These are phyloP conservation scores for Himantopus leucocephalus DNA, from an alignment of 2,113 vertebrate species.

Conservation along the genomic window DNA sequence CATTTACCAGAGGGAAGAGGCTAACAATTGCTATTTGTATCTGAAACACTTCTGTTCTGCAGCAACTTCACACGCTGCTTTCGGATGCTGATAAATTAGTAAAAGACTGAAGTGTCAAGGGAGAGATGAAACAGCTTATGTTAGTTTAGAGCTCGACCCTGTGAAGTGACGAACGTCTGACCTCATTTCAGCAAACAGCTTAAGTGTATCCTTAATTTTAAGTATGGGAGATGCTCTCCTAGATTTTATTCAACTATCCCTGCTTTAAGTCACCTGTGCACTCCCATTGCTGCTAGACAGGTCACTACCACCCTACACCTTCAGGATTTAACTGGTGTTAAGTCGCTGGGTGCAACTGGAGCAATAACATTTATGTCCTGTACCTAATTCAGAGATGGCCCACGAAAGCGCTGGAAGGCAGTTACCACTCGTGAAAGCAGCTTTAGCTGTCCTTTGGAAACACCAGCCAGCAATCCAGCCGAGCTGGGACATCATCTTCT, in stretches of 20 bases:
- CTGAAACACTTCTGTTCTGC: constrained; percentile 34
- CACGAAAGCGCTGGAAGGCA: not conserved
- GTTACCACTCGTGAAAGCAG: not conserved
- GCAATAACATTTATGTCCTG: not conserved
- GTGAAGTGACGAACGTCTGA: not conserved
- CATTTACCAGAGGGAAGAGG: constrained; percentile 57
- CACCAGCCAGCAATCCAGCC: not conserved
- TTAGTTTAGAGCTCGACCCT: constrained; percentile 55
- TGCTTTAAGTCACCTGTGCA: not conserved
- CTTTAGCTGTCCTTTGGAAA: not conserved
- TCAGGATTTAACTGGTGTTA: not conserved
- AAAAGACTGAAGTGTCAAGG: constrained; percentile 34
- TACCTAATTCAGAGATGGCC: not conserved
- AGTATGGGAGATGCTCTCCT: not conserved
- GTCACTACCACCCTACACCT: not conserved
- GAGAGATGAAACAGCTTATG: constrained; percentile 62
- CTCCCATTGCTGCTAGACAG: not conserved
- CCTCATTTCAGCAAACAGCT: constrained; percentile 35
- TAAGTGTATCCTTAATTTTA: constrained; percentile 52
- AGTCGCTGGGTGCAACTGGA: not conserved
- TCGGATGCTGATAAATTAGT: constrained; percentile 63
- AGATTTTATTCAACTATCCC: not conserved
- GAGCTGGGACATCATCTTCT: not conserved
- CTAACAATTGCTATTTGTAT: constrained; percentile 57
- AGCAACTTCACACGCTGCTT: constrained; percentile 43